Conservation (phyloP, 2,113 vertebrate genomes). For the Oreochromis tanganicae region DNA sequence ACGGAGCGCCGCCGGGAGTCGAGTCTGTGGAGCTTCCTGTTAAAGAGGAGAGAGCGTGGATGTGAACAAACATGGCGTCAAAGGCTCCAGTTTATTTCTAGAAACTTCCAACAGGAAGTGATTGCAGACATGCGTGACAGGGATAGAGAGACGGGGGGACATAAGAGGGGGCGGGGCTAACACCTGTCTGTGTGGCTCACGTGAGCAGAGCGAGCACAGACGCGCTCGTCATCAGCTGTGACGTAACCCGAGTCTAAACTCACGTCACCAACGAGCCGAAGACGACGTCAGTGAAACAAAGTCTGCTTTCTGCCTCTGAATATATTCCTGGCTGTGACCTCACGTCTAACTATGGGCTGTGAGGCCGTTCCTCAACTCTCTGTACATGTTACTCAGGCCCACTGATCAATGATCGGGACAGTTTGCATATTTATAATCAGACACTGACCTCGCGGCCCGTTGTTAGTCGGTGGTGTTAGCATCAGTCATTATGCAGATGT, state of each 20-base stretch:
- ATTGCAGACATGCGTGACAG: rapidly evolving
- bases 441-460: rapidly evolving
- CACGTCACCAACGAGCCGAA: rapidly evolving
- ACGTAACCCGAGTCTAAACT: rapidly evolving
- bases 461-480: rapidly evolving
- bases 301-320: not conserved
- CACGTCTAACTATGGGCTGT: rapidly evolving
- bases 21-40: not conserved
- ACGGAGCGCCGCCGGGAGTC: rapidly evolving
- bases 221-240: rapidly evolving
- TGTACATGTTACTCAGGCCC: rapidly evolving
- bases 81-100: not conserved
- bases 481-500: not conserved
- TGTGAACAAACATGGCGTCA: not conserved
- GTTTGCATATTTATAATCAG: rapidly evolving
- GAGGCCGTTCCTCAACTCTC: not conserved
- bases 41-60: rapidly evolving
- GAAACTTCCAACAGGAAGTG: rapidly evolving
- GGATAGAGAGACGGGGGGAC: rapidly evolving
- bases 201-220: not conserved
- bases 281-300: not conserved
- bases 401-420: rapidly evolving
- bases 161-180: rapidly evolving
- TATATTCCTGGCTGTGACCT: not conserved
- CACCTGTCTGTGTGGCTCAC: not conserved